phyloP scores from a whole-genome alignment of 2,888 invertebrate species.

The Lasioglossum pauxillum region DNA sequence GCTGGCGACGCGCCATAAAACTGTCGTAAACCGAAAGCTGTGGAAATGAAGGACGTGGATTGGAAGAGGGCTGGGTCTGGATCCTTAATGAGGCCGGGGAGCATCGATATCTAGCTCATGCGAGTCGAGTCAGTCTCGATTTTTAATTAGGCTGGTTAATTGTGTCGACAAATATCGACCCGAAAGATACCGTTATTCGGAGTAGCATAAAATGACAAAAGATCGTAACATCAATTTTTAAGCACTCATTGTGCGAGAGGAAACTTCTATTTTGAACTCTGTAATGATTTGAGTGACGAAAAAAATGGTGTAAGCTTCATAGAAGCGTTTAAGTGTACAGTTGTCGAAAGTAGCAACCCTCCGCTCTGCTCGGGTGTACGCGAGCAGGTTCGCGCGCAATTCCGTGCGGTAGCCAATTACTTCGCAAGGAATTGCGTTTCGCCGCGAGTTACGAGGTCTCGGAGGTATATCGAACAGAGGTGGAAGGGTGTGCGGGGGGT shows the following conservation, averaged over 20 bases:
- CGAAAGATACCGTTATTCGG: no score
- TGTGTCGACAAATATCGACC: neutral
- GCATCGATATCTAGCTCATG: neutral
- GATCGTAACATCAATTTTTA: neutral
- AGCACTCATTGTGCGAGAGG: neutral
- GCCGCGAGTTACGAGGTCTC: conserved; percentile 59
- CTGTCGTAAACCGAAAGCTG: conserved; percentile 38
- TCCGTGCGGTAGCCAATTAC: conserved; percentile 64
- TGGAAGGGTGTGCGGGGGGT: neutral
- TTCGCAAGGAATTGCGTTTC: conserved; percentile 58
- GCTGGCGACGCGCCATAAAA: conserved; percentile 41
- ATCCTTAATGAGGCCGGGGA: conserved; percentile 13
- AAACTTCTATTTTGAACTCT: neutral
- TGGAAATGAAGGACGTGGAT: conserved; percentile 31
- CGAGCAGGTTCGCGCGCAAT: conserved; percentile 31
- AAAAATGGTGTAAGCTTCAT: neutral
- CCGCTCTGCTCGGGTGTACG: neutral
- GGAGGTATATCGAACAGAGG: conserved; percentile 30
- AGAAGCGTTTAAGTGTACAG: neutral
- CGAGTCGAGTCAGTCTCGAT: neutral
- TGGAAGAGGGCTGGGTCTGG: neutral
- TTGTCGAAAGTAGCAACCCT: neutral
- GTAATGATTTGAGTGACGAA: neutral
- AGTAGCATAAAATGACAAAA: no score
- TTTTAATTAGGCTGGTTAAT: neutral